phyloP scores from a whole-genome alignment of 1,140 invertebrate genomes.

The Aplysia californica region DNA sequence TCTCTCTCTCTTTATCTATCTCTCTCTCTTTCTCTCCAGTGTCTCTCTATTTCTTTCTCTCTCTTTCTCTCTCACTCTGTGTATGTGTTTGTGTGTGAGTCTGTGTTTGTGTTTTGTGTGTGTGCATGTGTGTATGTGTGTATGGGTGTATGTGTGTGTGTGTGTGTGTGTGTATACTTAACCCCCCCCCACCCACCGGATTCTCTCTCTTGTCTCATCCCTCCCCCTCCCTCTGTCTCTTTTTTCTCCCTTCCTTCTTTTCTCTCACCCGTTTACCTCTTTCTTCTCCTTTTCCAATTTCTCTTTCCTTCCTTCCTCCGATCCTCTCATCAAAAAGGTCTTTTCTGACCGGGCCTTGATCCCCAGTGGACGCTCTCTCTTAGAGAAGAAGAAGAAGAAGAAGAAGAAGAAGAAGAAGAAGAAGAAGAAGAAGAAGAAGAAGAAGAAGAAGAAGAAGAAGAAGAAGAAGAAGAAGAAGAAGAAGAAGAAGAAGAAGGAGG shows the following conservation, averaged over 20 bases:
- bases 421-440: slow-evolving; percentile 16
- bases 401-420: slow-evolving; percentile 17
- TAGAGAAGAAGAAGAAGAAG: slow-evolving; percentile 10
- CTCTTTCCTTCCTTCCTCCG: neutral
- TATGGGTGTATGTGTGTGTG: too few species aligned
- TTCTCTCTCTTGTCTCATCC: neutral
- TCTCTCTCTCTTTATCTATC: too few species aligned
- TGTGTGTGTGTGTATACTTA: neutral
- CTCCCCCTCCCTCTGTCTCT: neutral
- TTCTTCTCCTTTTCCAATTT: neutral
- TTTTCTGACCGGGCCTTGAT: neutral
- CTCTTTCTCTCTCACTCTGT: too few species aligned
- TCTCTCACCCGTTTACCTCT: too few species aligned
- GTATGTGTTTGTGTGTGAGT: too few species aligned
- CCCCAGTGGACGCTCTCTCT: neutral
- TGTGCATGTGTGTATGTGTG: too few species aligned
- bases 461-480: slow-evolving; percentile 17
- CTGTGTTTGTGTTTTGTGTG: too few species aligned
- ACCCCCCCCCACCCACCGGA: neutral
- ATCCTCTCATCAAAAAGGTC: neutral
- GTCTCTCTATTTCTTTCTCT: too few species aligned
- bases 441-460: slow-evolving; percentile 16
- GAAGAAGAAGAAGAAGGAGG: slow-evolving; percentile 1
- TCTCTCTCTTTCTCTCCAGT: too few species aligned
- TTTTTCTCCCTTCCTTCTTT: too few species aligned